These are phyloP conservation scores for Incurvaria masculella DNA, from an alignment of 2,888 invertebrate species.

Conservation along the genomic window DNA sequence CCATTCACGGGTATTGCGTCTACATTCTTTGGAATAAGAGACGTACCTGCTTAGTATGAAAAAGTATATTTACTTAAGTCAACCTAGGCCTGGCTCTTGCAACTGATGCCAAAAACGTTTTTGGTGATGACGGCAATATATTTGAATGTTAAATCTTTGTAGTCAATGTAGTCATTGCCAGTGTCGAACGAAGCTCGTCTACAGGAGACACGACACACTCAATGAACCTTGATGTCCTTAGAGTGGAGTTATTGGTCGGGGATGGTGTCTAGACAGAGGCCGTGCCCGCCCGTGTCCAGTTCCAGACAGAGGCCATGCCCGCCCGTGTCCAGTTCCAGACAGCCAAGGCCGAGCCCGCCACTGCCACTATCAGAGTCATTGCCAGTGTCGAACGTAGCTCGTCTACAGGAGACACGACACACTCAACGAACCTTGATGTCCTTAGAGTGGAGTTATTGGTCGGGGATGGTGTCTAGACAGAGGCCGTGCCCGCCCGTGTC, in stretches of 20 bases:
- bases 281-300: slow-evolving; percentile 10
- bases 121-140: no score
- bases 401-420: not conserved
- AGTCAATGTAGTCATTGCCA: not conserved
- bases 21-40: no score
- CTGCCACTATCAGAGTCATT: no score
- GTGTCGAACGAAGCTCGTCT: no score
- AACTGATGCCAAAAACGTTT: no score
- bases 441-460: slow-evolving; percentile 13
- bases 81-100: no score
- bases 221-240: slow-evolving; percentile 13
- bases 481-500: slow-evolving; percentile 10
- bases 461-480: slow-evolving; percentile 15
- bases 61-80: no score
- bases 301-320: slow-evolving; percentile 15
- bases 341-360: slow-evolving; percentile 12
- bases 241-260: slow-evolving; percentile 15
- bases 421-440: slow-evolving; percentile 13
- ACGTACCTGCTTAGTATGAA: no score
- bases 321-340: slow-evolving; percentile 11
- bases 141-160: no score
- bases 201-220: no score
- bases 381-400: no score
- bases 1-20: no score
- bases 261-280: slow-evolving; percentile 14